phyloP scores from a whole-genome alignment of 2,797 vertebrate genomes.

The Neostethus bicornis region DNA sequence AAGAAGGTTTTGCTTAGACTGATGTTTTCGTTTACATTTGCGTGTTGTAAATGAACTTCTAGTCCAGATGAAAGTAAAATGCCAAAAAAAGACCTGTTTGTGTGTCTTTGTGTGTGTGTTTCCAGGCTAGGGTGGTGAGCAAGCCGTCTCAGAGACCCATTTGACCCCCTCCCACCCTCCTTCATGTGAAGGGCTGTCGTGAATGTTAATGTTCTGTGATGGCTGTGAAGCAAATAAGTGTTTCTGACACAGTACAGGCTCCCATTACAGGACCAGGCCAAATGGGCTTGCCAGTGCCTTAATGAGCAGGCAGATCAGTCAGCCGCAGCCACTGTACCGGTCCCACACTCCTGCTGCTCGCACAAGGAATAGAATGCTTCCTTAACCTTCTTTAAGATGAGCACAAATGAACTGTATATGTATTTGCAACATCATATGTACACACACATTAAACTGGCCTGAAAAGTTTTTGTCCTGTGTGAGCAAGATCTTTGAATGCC shows the following conservation, averaged over 20 bases:
- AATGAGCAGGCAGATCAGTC: slow-evolving; percentile 88
- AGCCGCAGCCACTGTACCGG: slow-evolving; percentile 79
- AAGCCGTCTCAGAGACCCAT: slow-evolving; percentile 59
- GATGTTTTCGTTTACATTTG: slow-evolving; percentile 13
- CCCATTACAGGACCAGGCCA: slow-evolving; percentile 82
- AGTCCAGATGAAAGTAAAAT: slow-evolving; percentile 14
- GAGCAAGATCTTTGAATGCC: too few species aligned
- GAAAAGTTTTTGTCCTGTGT: too few species aligned
- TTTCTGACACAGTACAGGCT: slow-evolving; percentile 88
- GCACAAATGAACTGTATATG: too few species aligned
- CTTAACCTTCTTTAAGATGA: too few species aligned
- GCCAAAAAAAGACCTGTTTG: slow-evolving; percentile 3
- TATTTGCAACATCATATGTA: too few species aligned
- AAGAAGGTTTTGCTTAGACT: slow-evolving; percentile 5
- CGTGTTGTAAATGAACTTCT: slow-evolving; percentile 16
- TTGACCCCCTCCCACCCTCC: slow-evolving; percentile 48
- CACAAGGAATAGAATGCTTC: too few species aligned
- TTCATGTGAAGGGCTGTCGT: slow-evolving; percentile 83
- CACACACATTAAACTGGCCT: too few species aligned
- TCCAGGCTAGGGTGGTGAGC: slow-evolving; percentile 41
- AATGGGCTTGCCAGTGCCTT: slow-evolving; percentile 79
- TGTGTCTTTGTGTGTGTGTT: slow-evolving; percentile 8
- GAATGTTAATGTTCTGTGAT: slow-evolving; percentile 92
- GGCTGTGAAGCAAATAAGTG: slow-evolving; percentile 88
- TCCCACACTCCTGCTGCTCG: too few species aligned